Evolutionary conservation across 2,888 invertebrate genomes (phyloP), one percentile per base, ranked within the genome.

Genomic region (Plutella xylostella): DNA sequence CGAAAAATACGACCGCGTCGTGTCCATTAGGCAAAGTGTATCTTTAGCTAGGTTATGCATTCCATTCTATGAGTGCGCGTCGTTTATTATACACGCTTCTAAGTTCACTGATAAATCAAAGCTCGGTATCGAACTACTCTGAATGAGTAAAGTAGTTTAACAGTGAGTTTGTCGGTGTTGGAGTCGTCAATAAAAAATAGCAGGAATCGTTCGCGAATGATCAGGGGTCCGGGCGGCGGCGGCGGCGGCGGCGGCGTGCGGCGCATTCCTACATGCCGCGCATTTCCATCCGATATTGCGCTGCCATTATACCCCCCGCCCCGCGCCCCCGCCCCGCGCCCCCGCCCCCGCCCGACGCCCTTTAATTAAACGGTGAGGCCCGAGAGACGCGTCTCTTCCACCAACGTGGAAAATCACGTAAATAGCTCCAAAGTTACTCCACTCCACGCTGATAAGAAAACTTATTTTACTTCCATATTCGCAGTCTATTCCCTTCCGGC

Each of bases 211-310:
- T 79, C 70, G 71, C 75, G 74, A 75, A 71, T 75, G 71, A 73
- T 69, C 68, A 72, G 73, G 72, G 75, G 34, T 6, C 35, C 35
- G 77, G 57, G 50, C 44, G 47, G 56, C 61, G 74, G 76, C 74
- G 34, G 6, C 35, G 28, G 77, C 53, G 57, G 50, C 44, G 47
- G 56, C 61, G 74, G 76, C 70, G 75, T 67, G 73, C 72, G 78
- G 77, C 79, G 78, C 79, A 82, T 83, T 83, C 83, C 83, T 77
- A 80, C 82, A 82, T 83, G 79, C 83, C 83, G 77, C 77, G 78
- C 82, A 83, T 82, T 82, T 83, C 80, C 80, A 82, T 83, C 80
- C 80, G 77, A 82, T 83, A 83, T 83, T 83, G 82, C 82, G 80
- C 78, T 77, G 79, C 79, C 78, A 83, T 83, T 80, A 82, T 82